phyloP scores from a whole-genome alignment of 2,888 invertebrate species.

The Eledone cirrhosa region DNA sequence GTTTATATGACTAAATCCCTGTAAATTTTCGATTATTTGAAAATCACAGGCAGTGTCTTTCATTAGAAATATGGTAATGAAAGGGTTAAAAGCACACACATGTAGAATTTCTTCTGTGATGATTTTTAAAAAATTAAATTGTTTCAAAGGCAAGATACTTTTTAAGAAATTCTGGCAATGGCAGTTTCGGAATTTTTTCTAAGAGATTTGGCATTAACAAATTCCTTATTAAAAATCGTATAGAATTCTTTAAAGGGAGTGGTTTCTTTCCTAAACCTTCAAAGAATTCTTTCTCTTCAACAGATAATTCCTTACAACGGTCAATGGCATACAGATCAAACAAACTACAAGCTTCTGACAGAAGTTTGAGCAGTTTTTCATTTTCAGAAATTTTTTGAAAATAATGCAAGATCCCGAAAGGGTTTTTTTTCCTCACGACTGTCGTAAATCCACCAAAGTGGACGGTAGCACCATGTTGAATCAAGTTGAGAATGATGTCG shows the following conservation, averaged over 20 bases:
- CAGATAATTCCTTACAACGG: constrained; percentile 75
- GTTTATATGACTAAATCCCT: too few relatives aligned
- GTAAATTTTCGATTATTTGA: too few relatives aligned
- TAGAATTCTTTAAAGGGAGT: constrained; percentile 46
- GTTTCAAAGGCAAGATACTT: constrained; percentile 47
- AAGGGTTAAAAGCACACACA: too few relatives aligned
- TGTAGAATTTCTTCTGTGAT: background rate
- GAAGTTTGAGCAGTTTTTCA: constrained; percentile 72
- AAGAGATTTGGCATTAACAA: constrained; percentile 38
- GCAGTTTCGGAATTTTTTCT: constrained; percentile 42
- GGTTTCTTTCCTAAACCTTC: constrained; percentile 68
- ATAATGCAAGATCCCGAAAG: constrained; percentile 83
- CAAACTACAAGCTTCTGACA: constrained; percentile 79
- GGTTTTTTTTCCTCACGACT: constrained; percentile 70
- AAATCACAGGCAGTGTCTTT: too few relatives aligned
- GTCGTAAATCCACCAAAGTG: constrained; percentile 68
- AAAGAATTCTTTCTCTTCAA: constrained; percentile 75
- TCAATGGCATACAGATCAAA: constrained; percentile 84
- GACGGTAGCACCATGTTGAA: constrained; percentile 77
- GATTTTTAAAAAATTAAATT: background rate
- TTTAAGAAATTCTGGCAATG: constrained; percentile 50
- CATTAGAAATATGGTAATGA: too few relatives aligned
- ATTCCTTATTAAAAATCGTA: constrained; percentile 40
- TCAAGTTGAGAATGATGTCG: constrained; percentile 75
- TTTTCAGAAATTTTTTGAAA: constrained; percentile 74